phyloP scores from a whole-genome alignment of 2,797 vertebrate genomes.

The Sitta carolinensis region DNA sequence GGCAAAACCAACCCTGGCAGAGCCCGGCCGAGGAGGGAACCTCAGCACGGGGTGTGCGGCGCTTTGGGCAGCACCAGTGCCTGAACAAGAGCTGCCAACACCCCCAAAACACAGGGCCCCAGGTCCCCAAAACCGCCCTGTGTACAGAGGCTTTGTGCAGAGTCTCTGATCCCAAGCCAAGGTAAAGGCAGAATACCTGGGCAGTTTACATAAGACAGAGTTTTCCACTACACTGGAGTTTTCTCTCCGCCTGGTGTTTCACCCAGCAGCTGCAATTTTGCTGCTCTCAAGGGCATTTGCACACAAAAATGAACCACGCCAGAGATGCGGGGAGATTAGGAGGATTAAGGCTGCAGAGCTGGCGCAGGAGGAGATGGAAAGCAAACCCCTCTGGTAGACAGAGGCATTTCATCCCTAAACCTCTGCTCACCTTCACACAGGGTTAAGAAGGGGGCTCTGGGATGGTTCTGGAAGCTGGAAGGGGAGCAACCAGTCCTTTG shows the following conservation, averaged over 20 bases:
- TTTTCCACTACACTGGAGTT: neutral
- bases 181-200: neutral
- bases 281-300: constrained; percentile 22
- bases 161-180: neutral
- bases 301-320: constrained; percentile 36
- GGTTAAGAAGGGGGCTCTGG: neutral
- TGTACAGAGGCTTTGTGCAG: neutral
- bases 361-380: neutral
- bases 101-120: neutral
- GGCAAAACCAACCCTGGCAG: neutral
- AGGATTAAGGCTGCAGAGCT: constrained; percentile 35
- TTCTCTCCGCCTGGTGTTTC: neutral
- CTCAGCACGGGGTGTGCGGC: rapidly evolving
- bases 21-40: neutral
- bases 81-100: neutral
- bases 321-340: constrained; percentile 36
- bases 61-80: neutral
- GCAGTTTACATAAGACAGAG: constrained; percentile 36
- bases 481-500: neutral
- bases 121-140: neutral
- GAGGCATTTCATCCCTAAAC: neutral
- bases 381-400: neutral
- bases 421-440: neutral
- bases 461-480: neutral
- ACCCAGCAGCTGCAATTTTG: constrained; percentile 24